Evolutionary conservation across 1,140 invertebrate genomes (phyloP).

Genomic region (Micrasema longulum): DNA sequence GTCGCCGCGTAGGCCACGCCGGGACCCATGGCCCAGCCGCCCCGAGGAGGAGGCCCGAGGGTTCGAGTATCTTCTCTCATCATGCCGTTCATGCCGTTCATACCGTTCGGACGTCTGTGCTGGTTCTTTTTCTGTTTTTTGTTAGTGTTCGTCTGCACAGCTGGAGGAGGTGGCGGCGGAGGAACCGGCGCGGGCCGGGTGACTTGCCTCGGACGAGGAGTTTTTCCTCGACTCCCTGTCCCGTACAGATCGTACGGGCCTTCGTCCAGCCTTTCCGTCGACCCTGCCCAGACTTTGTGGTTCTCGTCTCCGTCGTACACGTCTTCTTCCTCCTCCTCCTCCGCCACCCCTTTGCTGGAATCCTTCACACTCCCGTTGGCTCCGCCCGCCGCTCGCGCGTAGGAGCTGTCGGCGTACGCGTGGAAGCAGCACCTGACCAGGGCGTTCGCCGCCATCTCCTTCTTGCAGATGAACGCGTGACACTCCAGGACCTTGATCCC

Average conservation of each 20-base stretch:
- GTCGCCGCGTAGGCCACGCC: constrained; percentile 66
- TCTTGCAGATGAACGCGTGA: constrained; percentile 98
- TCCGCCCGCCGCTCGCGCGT: constrained; percentile 75
- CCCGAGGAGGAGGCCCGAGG: constrained; percentile 58
- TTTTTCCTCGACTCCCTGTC: constrained; percentile 79
- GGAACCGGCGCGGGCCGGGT: constrained; percentile 81
- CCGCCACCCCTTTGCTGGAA: constrained; percentile 66
- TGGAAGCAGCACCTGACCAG: constrained; percentile 95
- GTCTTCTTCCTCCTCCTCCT: constrained; percentile 78
- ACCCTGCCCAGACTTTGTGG: constrained; percentile 91
- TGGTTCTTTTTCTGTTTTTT: constrained; percentile 69
- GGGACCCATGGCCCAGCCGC: constrained; percentile 57
- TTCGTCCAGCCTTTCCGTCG: constrained; percentile 78
- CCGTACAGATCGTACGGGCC: constrained; percentile 79
- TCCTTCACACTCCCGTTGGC: constrained; percentile 66
- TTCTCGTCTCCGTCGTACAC: constrained; percentile 92
- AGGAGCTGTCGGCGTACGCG: constrained; percentile 93
- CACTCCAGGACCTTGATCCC: constrained; percentile 99
- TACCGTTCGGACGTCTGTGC: constrained; percentile 64
- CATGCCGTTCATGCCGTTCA: constrained; percentile 65
- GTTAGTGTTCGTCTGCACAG: constrained; percentile 66
- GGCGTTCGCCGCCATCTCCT: constrained; percentile 94
- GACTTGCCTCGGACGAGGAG: constrained; percentile 83
- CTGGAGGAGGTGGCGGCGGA: constrained; percentile 74
- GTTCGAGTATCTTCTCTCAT: constrained; percentile 58